A percentile compares a stretch with the other conserved stretches of the same genome.
Evolutionary conservation across 1,140 invertebrate species (phyloP).

Genomic region (Trichomalopsis sarcophagae): DNA sequence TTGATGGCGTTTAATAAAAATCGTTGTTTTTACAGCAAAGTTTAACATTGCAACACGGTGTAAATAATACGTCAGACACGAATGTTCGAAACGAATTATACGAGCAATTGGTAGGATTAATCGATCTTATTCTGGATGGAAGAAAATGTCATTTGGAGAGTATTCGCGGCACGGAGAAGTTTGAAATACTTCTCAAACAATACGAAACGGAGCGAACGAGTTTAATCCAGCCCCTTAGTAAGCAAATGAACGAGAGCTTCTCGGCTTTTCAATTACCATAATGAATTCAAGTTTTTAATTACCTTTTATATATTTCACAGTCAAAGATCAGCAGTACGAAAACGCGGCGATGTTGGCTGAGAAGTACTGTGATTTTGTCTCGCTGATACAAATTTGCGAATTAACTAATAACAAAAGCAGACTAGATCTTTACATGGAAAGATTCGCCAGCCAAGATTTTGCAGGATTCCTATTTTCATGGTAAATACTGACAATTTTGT

Average conservation of each 20-base stretch:
- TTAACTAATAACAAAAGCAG: constrained; percentile 83
- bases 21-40: constrained; percentile 69
- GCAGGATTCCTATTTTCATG: constrained; percentile 70
- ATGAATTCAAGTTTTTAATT: constrained; percentile 24
- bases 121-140: constrained; percentile 87
- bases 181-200: constrained; percentile 77
- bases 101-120: constrained; percentile 82
- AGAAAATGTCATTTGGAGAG: constrained; percentile 84
- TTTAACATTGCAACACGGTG: constrained; percentile 77
- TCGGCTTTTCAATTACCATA: neutral
- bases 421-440: constrained; percentile 86
- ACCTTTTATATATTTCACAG: constrained; percentile 70
- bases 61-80: constrained; percentile 75
- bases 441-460: constrained; percentile 77
- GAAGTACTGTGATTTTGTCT: constrained; percentile 92
- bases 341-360: constrained; percentile 89
- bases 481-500: constrained; percentile 53
- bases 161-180: constrained; percentile 77
- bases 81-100: constrained; percentile 77
- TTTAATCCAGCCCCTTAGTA: constrained; percentile 79
- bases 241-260: constrained; percentile 55
- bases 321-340: constrained; percentile 86
- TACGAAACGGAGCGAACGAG: constrained; percentile 81
- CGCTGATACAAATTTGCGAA: constrained; percentile 88
- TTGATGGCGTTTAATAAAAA: neutral